Conservation (phyloP, 2,113 vertebrate species). For the Callorhinus ursinus region DNA sequence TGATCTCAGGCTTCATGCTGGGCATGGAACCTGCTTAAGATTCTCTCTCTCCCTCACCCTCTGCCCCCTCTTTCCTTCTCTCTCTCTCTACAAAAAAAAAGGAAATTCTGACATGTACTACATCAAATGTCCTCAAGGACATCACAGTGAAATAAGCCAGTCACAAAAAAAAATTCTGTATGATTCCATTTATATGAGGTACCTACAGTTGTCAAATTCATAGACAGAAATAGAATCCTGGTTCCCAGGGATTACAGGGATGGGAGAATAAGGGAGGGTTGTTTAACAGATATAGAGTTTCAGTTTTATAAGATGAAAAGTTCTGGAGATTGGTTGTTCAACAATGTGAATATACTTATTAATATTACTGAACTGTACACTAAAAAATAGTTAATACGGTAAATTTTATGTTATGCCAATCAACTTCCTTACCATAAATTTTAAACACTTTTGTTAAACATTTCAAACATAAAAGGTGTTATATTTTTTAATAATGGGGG, state of each 20-base stretch:
- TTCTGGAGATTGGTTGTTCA: neutral
- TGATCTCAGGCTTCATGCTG: neutral
- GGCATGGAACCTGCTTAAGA: neutral
- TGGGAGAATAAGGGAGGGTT: neutral
- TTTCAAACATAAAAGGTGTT: neutral
- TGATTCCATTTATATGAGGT: neutral
- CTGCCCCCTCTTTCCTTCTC: neutral
- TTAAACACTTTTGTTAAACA: slow-evolving; percentile 11
- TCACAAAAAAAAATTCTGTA: neutral
- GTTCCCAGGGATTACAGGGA: neutral
- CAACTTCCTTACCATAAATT: slow-evolving; percentile 3
- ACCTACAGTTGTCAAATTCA: neutral
- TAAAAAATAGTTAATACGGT: neutral
- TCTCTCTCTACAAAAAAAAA: neutral
- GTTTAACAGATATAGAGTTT: neutral
- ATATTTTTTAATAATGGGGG: neutral
- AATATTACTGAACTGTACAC: neutral
- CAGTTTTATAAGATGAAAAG: neutral
- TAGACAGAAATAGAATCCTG: neutral
- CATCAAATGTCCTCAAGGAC: neutral
- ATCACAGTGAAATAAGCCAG: neutral
- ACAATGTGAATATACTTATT: neutral
- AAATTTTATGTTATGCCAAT: neutral
- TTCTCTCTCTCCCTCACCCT: neutral
- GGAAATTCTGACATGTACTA: neutral